phyloP scores from a whole-genome alignment of 1,140 invertebrate species.

The Cylas formicarius region DNA sequence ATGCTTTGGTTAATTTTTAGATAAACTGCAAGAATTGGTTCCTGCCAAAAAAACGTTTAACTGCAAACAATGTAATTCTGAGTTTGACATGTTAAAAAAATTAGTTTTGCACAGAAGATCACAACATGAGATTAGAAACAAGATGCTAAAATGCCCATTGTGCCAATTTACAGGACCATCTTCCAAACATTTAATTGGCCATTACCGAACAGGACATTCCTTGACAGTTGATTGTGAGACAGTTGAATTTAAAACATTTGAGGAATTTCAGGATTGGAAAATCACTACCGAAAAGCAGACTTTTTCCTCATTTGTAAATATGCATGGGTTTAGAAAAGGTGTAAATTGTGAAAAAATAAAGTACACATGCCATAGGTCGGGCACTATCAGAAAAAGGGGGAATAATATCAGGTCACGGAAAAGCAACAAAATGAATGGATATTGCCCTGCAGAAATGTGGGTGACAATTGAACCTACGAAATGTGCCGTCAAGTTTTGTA shows the following conservation, averaged over 20 bases:
- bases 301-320: constrained; percentile 10
- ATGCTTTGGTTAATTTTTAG: too few relatives aligned
- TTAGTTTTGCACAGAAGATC: constrained; percentile 1
- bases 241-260: background rate
- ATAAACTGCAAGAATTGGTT: constrained; percentile 6
- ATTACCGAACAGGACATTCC: background rate
- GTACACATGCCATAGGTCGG: constrained; percentile 16
- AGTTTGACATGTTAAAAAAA: constrained; percentile 5
- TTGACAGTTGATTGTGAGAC: constrained; percentile 1
- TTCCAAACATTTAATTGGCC: background rate
- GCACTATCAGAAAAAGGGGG: constrained; percentile 7
- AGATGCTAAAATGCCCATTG: background rate
- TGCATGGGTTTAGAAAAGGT: constrained; percentile 2
- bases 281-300: constrained; percentile 4
- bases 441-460: constrained; percentile 12
- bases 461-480: constrained; percentile 2
- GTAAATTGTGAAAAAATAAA: constrained; percentile 2
- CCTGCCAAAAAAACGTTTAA: constrained; percentile 1
- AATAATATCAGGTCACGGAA: constrained; percentile 12
- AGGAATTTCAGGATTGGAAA: constrained; percentile 8
- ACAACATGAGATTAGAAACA: background rate
- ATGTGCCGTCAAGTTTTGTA: constrained; percentile 10
- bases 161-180: constrained; percentile 1
- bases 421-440: constrained; percentile 20
- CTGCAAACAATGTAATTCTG: constrained; percentile 1